A percentile compares a stretch with the other conserved stretches of the same genome.
Evolutionary conservation across 1,140 invertebrate species (phyloP).

Genomic region (Helicoverpa armigera): DNA sequence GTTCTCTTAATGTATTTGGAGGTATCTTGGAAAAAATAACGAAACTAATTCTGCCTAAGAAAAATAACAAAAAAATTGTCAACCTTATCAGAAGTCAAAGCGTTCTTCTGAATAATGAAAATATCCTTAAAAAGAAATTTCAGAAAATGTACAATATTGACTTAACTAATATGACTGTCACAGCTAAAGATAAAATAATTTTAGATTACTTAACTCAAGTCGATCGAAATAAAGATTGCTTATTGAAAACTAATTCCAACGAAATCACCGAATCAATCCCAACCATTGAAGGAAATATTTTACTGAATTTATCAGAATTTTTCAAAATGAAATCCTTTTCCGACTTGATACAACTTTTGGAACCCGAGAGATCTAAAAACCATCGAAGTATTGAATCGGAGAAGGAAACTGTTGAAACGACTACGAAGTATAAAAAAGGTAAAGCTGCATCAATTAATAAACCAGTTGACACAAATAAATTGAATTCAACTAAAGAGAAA

Average conservation of each 20-base stretch:
- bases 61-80: conserved; percentile 62
- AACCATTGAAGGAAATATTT: conserved; percentile 68
- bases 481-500: conserved; percentile 67
- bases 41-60: conserved; percentile 66
- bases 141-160: conserved; percentile 62
- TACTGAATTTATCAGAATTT: conserved; percentile 77
- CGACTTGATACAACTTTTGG: conserved; percentile 67
- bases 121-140: conserved; percentile 59
- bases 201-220: conserved; percentile 75
- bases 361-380: conserved; percentile 30
- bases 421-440: not conserved
- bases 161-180: conserved; percentile 61
- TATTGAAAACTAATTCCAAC: conserved; percentile 56
- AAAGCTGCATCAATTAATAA: not conserved
- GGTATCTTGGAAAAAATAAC: conserved; percentile 73
- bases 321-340: conserved; percentile 75
- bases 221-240: conserved; percentile 69
- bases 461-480: conserved; percentile 27
- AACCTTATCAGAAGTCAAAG: conserved; percentile 65
- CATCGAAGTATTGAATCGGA: conserved; percentile 20
- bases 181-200: conserved; percentile 75
- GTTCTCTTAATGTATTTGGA: conserved; percentile 67
- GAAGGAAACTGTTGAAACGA: conserved; percentile 24
- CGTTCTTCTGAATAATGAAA: conserved; percentile 56
- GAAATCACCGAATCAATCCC: conserved; percentile 49